Evolutionary conservation across 2,113 vertebrate genomes (phyloP), one percentile per base, ranked within the genome.

Genomic region (Excalfactoria chinensis): DNA sequence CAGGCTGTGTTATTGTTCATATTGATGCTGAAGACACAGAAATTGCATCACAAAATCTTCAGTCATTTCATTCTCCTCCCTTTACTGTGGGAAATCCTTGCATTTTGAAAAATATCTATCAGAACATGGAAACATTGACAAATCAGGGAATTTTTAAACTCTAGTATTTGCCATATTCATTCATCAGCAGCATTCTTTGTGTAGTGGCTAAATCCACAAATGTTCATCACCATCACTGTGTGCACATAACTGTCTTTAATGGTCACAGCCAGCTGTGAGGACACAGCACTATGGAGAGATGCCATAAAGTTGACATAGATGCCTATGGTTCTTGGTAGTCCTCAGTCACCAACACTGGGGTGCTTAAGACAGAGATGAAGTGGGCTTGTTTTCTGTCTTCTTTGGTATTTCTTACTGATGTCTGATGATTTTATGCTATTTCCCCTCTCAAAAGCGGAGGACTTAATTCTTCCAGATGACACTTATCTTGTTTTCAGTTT

Each of bases 241-340:
- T 11, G 11, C 44, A 67, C 51, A 46, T 15, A 68, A 58, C 8
- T 62, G 22, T 66, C 21, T 64, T 79, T 14, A 49, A 19, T 32
- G 72, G 34, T 11, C 7, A 7, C 19, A 20, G 6, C 41, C 28
- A 83, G 8, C n/a, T 37, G 17, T 59, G 41, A 59, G 32, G 14
- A 22, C 67, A 13, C 17, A 12, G 3, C 0, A 6, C 23, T 56
- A 11, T 0, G 0, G 28, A 77, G 37, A 7, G 49, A 34, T 64
- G 55, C 43, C n/a, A 66, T 77, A 44, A 26, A 70, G 35, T 37
- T 73, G 87, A 25, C 35, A 60, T 7, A 25, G 67, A 25, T 8
- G 2, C 3, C 6, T 73, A 30, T 30, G 44, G 20, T 69, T 49
- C 66, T 82, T 49, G 40, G 23, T 69, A 35, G 48, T 25, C 15